A percentile compares a stretch with the other conserved stretches of the same genome.
These are phyloP conservation scores for Ctenicera cuprea DNA, from an alignment of 2,888 invertebrate genomes.

Conservation along the genomic window DNA sequence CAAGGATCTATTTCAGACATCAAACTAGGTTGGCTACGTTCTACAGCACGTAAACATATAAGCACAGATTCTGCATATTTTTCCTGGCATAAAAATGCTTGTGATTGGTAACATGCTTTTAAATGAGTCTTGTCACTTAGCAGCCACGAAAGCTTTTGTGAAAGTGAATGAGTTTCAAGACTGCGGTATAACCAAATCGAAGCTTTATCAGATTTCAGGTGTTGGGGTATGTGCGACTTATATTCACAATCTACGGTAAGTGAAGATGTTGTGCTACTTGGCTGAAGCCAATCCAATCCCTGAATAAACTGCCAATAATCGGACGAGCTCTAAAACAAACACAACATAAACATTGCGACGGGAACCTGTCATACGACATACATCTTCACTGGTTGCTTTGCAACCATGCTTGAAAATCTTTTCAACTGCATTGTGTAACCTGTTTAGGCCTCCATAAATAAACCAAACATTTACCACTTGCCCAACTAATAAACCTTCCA, in stretches of 20 bases:
- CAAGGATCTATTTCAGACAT: slow-evolving; percentile 79
- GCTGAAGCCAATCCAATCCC: slow-evolving; percentile 78
- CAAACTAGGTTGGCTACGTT: slow-evolving; percentile 77
- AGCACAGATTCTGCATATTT: slow-evolving; percentile 78
- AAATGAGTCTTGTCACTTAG: slow-evolving; percentile 79
- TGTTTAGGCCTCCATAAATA: slow-evolving; percentile 76
- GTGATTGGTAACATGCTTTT: slow-evolving; percentile 75
- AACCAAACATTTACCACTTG: slow-evolving; percentile 78
- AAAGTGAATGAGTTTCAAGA: slow-evolving; percentile 76
- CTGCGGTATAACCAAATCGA: slow-evolving; percentile 75
- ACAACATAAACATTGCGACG: background rate
- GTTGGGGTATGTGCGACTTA: slow-evolving; percentile 70
- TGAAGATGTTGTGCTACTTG: slow-evolving; percentile 74
- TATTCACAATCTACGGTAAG: slow-evolving; percentile 71
- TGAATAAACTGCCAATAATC: slow-evolving; percentile 77
- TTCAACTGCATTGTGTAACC: slow-evolving; percentile 75
- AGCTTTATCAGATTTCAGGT: slow-evolving; percentile 74
- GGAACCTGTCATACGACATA: background rate
- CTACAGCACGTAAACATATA: slow-evolving; percentile 79
- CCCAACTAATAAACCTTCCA: slow-evolving; percentile 76
- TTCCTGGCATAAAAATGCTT: slow-evolving; percentile 78
- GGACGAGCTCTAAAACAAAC: slow-evolving; percentile 72
- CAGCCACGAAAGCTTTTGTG: slow-evolving; percentile 78
- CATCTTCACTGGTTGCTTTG: slow-evolving; percentile 68
- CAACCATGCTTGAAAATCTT: slow-evolving; percentile 78